Conservation (phyloP, 2,797 vertebrate genomes). For the Pyrocephalus nanus region DNA sequence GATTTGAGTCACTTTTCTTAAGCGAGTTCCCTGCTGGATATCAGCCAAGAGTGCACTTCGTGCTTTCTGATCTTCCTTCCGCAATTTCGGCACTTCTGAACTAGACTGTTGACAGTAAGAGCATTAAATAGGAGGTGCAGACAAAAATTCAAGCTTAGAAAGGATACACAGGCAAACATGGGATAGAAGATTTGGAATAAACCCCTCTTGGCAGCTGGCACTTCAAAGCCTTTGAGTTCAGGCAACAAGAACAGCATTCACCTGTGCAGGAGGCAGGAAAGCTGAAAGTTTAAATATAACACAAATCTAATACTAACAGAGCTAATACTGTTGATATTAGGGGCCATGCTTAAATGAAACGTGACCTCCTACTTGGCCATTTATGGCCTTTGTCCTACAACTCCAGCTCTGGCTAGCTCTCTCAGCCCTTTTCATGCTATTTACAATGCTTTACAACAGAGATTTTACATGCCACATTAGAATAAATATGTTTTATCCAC, state of each 20-base stretch:
- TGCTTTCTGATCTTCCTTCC: constrained; percentile 75
- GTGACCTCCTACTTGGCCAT: background rate
- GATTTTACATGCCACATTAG: background rate
- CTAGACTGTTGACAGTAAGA: constrained; percentile 59
- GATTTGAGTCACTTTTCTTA: constrained; percentile 88
- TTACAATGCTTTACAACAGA: background rate
- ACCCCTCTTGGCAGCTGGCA: background rate
- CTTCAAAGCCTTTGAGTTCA: background rate
- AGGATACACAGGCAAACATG: background rate
- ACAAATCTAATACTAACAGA: background rate
- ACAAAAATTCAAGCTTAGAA: background rate
- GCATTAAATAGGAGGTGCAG: background rate
- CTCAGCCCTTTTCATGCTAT: background rate
- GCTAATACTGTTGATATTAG: background rate
- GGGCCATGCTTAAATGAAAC: background rate
- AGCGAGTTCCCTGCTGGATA: constrained; percentile 90
- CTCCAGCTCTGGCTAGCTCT: background rate
- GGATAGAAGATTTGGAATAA: background rate
- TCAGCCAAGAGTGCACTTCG: constrained; percentile 89
- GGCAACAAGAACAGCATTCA: background rate
- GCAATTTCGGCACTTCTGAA: constrained; percentile 67
- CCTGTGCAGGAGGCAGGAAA: background rate
- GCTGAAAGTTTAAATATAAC: background rate
- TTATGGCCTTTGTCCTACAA: background rate
- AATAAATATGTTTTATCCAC: background rate